Conservation (phyloP, 2,888 invertebrate genomes). For the Margaritifera margaritifera region DNA sequence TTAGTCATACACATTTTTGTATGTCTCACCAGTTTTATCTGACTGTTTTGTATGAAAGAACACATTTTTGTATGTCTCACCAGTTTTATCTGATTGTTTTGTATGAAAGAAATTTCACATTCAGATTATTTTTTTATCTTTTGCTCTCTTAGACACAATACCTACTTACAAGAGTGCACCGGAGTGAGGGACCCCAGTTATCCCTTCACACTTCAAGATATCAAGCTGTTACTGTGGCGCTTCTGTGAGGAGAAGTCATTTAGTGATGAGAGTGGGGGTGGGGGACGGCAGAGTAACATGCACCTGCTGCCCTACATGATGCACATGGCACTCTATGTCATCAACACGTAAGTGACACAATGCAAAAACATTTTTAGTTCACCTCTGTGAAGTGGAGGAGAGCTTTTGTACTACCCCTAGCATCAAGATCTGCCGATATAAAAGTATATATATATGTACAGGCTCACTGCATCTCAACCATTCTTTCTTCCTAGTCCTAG, state of each 20-base stretch:
- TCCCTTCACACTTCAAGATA: constrained; percentile 87
- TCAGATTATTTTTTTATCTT: neutral
- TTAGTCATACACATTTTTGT: too few species aligned
- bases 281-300: constrained; percentile 96
- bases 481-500: too few species aligned
- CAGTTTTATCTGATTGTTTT: neutral
- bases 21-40: neutral
- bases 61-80: neutral
- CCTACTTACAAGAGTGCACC: constrained; percentile 74
- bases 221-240: constrained; percentile 89
- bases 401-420: too few species aligned
- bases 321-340: constrained; percentile 91
- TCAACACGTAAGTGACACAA: constrained; percentile 77
- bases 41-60: too few species aligned
- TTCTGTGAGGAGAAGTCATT: constrained; percentile 96
- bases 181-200: constrained; percentile 73
- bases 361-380: too few species aligned
- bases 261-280: constrained; percentile 95
- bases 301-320: constrained; percentile 94
- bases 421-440: too few species aligned
- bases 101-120: neutral
- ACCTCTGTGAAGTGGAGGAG: neutral
- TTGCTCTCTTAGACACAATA: constrained; percentile 75
- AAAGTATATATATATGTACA: too few species aligned
- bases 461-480: too few species aligned